Base-by-base conservation (phyloP, 2,113 vertebrate genomes). In the Phaethon lepturus region DNA sequence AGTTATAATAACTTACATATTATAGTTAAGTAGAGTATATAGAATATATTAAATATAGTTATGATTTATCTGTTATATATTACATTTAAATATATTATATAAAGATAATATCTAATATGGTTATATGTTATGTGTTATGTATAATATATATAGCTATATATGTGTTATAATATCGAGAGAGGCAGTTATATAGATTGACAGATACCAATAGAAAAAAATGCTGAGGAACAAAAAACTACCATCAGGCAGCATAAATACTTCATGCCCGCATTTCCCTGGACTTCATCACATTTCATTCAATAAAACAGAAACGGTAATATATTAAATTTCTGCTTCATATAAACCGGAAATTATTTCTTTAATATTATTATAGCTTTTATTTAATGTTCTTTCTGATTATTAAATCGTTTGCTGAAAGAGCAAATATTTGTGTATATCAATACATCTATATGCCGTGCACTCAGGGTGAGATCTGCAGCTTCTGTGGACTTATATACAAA, bases 371-470 rank as follows among this genome's bases (percentile, higher is more conserved):
- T 40, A 44, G 40, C n/a, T 72, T 52, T 14, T 19, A 29, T 52
- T 52, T 11, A 31, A 19, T 83, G 44, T 38, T 10, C 19, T 67
- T 83, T 56, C 29, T 28, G 2, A 5, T 35, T 75, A 56, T 28
- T 28, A 22, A 66, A 56, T 25, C 29, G 38, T 58, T 71, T 58
- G 24, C 26, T 76, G 62, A 49, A 72, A 44, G 33, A 56, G 31
- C 14, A 47, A 74, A 4, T 58, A 44, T 6, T 79, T 66, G 8
- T 53, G 15, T 33, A 0, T 25, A 33, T 62, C 5, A 13, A 3
- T 38, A 5, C 15, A 28, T 24, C 31, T 19, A 7, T 11, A 16
- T 13, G 45, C 38, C 1, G 0, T 18, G 53, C n/a, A 8, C 17
- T 80, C n/a, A 44, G 76, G 31, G 6, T 29, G 24, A 82, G 28